Evolutionary conservation across 2,888 invertebrate genomes (phyloP), one percentile per base, ranked within the genome.

Genomic region (Eilema depressum): DNA sequence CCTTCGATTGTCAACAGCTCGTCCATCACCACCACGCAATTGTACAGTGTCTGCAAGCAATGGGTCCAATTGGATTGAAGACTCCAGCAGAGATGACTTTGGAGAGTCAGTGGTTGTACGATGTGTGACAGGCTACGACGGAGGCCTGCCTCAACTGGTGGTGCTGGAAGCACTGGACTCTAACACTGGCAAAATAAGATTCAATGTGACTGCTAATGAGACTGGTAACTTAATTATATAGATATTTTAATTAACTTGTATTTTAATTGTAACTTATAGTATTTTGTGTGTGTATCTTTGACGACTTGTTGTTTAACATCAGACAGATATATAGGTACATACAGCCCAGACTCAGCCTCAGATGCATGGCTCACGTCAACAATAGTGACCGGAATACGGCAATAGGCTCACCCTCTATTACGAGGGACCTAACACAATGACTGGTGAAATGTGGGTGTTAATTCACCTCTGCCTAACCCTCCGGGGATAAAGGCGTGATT

Each of bases 91-190:
- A 56, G 93, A 94, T 11, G 93, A 94, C 26, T 80, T 86, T 0
- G 90, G 86, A 0, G 93, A 93, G 28, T 87, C 89, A 2, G 92
- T 98, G 81, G 97, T 98, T 82, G 97, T 98, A 64, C 97, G 98
- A 81, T 98, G 98, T 88, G 96, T 97, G 76, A 96, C 98, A 0
- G 98, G 98, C 1, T 98, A 98, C 88, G 98, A 98, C 88, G 98
- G 98, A 0, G 98, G 98, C 8, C 96, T 98, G 69, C 97, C 98
- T 33, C 98, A 98, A 89, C 96, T 97, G 76, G 98, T 98, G 86
- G 96, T 97, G 61, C 91, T 98, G 62, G 98, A 98, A 89, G 98
- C 98, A 30, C 96, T 97, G 88, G 98, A 98, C 85, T 96, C 97
- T 0, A 92, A 95, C 72, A 97, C 96, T 56, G 97, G 97, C 83